These are phyloP conservation scores for Gadus chalcogrammus DNA, from an alignment of 2,113 vertebrate genomes.

Conservation along the genomic window DNA sequence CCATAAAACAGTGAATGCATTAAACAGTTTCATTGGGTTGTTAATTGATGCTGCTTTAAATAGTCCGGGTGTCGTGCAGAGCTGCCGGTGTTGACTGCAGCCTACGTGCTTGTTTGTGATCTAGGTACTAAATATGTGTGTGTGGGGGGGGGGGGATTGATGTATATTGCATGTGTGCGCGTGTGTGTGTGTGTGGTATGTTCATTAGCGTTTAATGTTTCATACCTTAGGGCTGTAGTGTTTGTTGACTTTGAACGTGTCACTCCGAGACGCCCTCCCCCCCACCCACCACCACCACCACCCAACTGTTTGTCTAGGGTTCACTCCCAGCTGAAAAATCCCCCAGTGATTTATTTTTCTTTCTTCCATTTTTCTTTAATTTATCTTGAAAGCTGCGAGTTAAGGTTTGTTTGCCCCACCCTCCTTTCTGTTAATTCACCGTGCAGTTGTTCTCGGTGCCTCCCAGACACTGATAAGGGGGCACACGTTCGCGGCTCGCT, in stretches of 20 bases:
- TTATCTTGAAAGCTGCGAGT: background rate
- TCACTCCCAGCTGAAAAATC: background rate
- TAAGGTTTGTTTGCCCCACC: background rate
- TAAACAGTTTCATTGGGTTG: conserved; percentile 43
- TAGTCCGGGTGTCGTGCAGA: conserved; percentile 18
- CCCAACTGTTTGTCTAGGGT: background rate
- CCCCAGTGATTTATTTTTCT: too few species aligned
- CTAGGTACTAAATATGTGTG: background rate
- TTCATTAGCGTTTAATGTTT: too few species aligned
- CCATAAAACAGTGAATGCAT: conserved; percentile 45
- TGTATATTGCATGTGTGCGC: background rate
- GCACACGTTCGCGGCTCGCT: background rate
- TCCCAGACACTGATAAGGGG: conserved; percentile 9
- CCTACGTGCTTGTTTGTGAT: background rate
- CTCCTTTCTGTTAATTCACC: conserved; percentile 4
- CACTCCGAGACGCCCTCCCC: background rate
- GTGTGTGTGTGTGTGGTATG: background rate
- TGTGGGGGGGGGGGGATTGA: conserved; percentile 9
- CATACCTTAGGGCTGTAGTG: background rate
- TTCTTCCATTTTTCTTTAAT: background rate
- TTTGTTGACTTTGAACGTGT: conserved; percentile 4
- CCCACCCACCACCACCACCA: background rate
- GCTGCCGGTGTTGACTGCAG: background rate
- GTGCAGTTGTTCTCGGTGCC: background rate
- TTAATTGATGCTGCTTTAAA: conserved; percentile 36